A percentile compares a stretch with the other conserved stretches of the same genome.
phyloP scores from a whole-genome alignment of 1,140 invertebrate genomes.

The Calephelis nemesis region DNA sequence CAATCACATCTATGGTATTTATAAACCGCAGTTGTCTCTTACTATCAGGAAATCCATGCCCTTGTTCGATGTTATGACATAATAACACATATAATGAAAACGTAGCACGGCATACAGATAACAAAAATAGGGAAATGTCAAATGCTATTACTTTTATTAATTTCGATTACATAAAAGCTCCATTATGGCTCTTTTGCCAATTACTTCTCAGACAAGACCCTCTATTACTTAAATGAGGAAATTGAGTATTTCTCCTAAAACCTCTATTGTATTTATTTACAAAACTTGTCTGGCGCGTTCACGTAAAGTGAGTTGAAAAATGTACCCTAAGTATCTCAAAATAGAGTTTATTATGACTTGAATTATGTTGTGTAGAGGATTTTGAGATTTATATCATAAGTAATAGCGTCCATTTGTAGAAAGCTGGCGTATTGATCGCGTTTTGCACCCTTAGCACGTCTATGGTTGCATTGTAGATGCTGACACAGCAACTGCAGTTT shows the following conservation, averaged over 20 bases:
- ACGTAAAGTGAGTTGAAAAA: neutral
- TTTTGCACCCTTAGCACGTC: conserved; percentile 13
- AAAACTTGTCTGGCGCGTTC: conserved; percentile 6
- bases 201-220: neutral
- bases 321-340: neutral
- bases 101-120: too few species aligned
- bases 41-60: too few species aligned
- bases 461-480: conserved; percentile 9
- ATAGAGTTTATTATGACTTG: neutral
- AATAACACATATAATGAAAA: too few species aligned
- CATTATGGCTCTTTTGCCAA: neutral
- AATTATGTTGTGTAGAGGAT: neutral
- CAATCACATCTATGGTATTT: too few species aligned
- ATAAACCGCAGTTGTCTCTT: too few species aligned
- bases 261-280: conserved; percentile 14
- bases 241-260: conserved; percentile 4
- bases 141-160: too few species aligned
- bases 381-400: conserved; percentile 17
- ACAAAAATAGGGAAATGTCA: too few species aligned
- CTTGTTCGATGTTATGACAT: too few species aligned
- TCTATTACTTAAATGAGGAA: conserved; percentile 10
- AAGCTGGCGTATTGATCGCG: conserved; percentile 12
- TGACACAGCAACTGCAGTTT: conserved; percentile 10
- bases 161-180: too few species aligned
- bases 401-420: conserved; percentile 12